Evolutionary conservation across 2,113 vertebrate species (phyloP).

Genomic region (Lamprologus speciosus): DNA sequence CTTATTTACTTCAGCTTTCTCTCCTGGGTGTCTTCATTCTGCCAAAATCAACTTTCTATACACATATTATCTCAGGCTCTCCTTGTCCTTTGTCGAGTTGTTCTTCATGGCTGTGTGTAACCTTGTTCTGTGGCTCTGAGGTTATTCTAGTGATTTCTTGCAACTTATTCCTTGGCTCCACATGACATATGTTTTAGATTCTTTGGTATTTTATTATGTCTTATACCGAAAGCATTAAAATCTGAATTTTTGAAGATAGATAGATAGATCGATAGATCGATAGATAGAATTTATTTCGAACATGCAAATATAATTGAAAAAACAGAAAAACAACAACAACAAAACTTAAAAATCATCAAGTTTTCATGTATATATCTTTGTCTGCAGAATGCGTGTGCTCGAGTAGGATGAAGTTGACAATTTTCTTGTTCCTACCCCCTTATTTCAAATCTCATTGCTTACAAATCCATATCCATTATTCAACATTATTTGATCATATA

Average conservation of each 20-base stretch:
- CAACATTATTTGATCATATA: too few relatives aligned
- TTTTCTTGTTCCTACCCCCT: too few relatives aligned
- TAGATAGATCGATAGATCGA: rapidly evolving
- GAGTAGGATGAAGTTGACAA: too few relatives aligned
- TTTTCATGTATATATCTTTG: too few relatives aligned
- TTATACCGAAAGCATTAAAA: neutral
- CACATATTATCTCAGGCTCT: neutral
- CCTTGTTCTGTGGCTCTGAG: neutral
- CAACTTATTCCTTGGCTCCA: neutral
- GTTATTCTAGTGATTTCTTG: neutral
- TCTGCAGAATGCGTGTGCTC: too few relatives aligned
- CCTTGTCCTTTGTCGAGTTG: neutral
- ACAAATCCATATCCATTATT: too few relatives aligned
- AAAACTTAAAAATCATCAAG: too few relatives aligned
- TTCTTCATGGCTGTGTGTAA: neutral
- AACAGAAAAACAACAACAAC: too few relatives aligned
- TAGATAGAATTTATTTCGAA: neutral
- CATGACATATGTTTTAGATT: neutral
- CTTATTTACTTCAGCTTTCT: neutral
- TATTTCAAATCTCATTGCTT: too few relatives aligned
- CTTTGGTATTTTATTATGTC: neutral
- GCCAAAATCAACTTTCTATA: neutral
- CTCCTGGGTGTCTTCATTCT: neutral
- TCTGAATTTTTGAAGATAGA: neutral
- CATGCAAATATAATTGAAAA: neutral